Base-by-base conservation (phyloP, 92 coral and sea anemone genomes). In the Metridium senile region DNA sequence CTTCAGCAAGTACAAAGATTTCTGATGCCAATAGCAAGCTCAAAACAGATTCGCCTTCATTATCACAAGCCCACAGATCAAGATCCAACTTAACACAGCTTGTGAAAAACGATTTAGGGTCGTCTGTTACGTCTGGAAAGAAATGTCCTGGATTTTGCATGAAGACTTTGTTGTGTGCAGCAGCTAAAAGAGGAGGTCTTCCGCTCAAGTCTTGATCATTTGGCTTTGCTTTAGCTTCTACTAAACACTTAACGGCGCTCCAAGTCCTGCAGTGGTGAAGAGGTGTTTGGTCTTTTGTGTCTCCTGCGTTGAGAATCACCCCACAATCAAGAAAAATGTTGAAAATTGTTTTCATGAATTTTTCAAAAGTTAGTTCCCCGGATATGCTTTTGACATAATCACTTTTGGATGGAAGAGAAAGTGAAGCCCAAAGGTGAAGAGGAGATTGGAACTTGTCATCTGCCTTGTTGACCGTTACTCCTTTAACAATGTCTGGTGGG, bases 41-140 rank as follows among this genome's bases (percentile, higher is more conserved):
- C 59, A 76, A 66, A 19, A 76, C 58, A 34, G 82, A 71, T 29
- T 71, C 80, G 11, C 74, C 80, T 8, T 73, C 49, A 0, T 62
- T 63, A 57, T 81, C 73, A 29, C 62, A 20, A 23, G 53, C 51
- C 80, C 71, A 81, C 9, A 61, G 72, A 81, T 81, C 80, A 59
- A 81, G 66, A 46, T 70, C 85, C 33, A 3, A 23, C 3, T 62
- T 49, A 20, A 73, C 22, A 30, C 18, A 33, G 16, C 18, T 46
- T 63, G 45, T 63, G 63, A 70, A 81, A 73, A 53, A 84, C 51
- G n/a, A 23, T 66, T 21, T 31, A 23, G 58, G 83, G 61, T 57
- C 80, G 11, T 45, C 80, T 81, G 72, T 29, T 58, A 25, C 80
- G 35, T 75, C 80, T 20, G 70, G 70, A 75, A 58, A 75, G 26